phyloP scores from a whole-genome alignment of 2,113 vertebrate genomes.

The Osmerus eperlanus region DNA sequence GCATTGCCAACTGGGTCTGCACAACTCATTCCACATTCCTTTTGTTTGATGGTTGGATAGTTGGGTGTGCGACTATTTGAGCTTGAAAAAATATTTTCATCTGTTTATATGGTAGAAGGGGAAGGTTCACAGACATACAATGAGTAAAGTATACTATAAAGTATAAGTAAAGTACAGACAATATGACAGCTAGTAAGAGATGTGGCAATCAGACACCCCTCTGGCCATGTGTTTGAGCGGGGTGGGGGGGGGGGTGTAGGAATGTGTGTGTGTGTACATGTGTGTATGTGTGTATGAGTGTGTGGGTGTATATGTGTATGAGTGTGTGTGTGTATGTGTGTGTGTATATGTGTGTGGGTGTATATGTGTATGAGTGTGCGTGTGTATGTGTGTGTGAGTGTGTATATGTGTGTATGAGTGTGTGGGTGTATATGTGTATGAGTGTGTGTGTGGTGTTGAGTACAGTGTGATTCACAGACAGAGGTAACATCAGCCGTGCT shows the following conservation, averaged over 20 bases:
- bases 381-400: neutral
- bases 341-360: too few relatives aligned
- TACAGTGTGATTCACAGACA: slow-evolving; percentile 8
- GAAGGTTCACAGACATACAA: too few relatives aligned
- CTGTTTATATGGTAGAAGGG: too few relatives aligned
- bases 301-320: neutral
- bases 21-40: too few relatives aligned
- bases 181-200: neutral
- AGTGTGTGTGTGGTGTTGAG: neutral
- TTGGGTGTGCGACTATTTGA: too few relatives aligned
- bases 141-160: too few relatives aligned
- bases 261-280: neutral
- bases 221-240: neutral
- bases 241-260: neutral
- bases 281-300: neutral
- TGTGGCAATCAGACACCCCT: neutral
- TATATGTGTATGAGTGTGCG: neutral
- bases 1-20: too few relatives aligned
- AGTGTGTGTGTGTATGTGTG: too few relatives aligned
- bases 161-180: neutral
- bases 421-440: neutral
- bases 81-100: too few relatives aligned
- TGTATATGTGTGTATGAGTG: neutral
- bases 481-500: neutral
- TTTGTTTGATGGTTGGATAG: too few relatives aligned